Base-by-base conservation (phyloP, 2,113 vertebrate genomes). In the Morphnarchus princeps region DNA sequence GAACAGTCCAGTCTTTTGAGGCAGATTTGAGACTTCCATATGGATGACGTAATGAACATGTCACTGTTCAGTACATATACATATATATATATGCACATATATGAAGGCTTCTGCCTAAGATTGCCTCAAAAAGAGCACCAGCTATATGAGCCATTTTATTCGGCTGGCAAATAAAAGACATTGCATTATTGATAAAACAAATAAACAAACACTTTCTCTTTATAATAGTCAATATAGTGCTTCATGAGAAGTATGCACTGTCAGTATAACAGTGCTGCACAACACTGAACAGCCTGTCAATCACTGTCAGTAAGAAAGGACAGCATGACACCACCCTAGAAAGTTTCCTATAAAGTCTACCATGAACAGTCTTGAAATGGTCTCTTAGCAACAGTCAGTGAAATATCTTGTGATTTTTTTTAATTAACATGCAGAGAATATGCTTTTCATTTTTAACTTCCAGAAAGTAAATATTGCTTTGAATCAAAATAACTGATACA, bases 311-410 rank as follows among this genome's bases (percentile, higher is more conserved):
- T 40, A 88, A 83, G 55, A 71, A 86, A 73, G 49, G 67, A 92
- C 87, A 96, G 74, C 47, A 62, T 73, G 84, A 95, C 45, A 91
- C 79, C 70, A 38, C 49, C 72, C 90, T 18, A 82, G 28, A 94
- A 96, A 97, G 94, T 96, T 96, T 94, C 62, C 79, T 61, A 28
- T 49, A 5, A 95, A 76, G 79, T 93, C 85, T 95, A 86, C 42
- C 71, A 72, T 5, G 22, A 93, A 62, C 69, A 90, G 82, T 65
- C 93, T 93, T 89, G 92, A 93, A 96, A 84, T 0, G 47, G 96
- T 97, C 73, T 97, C 96, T 94, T 97, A 97, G 96, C 96, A 97
- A 97, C 96, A 89, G 93, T 43, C 74, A 91, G 91, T 82, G 84
- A 96, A 95, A 82, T 79, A 87, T 63, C 81, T 93, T 62, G n/a